Conservation (phyloP, 2,797 vertebrate species). For the Argentina silus region DNA sequence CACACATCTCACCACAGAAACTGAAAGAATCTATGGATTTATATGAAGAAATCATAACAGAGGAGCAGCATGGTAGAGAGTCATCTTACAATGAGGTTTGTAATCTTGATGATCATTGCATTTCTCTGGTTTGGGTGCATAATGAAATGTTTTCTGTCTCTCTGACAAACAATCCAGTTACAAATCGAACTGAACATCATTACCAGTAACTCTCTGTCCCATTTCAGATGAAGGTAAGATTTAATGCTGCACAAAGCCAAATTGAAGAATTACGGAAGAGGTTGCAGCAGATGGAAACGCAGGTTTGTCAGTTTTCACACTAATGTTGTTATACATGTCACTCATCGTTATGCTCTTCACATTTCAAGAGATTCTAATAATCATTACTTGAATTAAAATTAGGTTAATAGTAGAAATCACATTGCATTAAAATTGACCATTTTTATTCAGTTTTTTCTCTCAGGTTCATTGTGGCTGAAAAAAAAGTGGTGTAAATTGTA, state of each 20-base stretch:
- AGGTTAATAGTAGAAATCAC: too few species aligned
- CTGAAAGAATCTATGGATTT: slow-evolving; percentile 88
- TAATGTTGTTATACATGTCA: not conserved
- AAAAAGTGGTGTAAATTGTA: not conserved
- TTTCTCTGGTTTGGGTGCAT: not conserved
- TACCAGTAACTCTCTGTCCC: not conserved
- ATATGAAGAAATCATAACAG: slow-evolving; percentile 92
- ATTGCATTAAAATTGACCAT: too few species aligned
- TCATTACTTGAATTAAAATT: too few species aligned
- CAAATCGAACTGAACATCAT: not conserved
- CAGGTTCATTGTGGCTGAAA: too few species aligned
- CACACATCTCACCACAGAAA: slow-evolving; percentile 59
- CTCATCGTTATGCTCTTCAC: not conserved
- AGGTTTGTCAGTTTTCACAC: slow-evolving; percentile 75
- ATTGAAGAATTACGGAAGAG: slow-evolving; percentile 86
- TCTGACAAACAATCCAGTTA: not conserved
- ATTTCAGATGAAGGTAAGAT: slow-evolving; percentile 86
- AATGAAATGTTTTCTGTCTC: not conserved
- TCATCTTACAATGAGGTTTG: slow-evolving; percentile 86
- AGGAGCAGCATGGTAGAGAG: slow-evolving; percentile 90
- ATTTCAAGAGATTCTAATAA: too few species aligned
- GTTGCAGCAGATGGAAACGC: slow-evolving; percentile 86
- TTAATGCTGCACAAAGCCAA: slow-evolving; percentile 87
- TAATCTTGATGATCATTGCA: not conserved
- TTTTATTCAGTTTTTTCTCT: too few species aligned